phyloP scores from a whole-genome alignment of 2,888 invertebrate species.

The Drosophila mulleri region DNA sequence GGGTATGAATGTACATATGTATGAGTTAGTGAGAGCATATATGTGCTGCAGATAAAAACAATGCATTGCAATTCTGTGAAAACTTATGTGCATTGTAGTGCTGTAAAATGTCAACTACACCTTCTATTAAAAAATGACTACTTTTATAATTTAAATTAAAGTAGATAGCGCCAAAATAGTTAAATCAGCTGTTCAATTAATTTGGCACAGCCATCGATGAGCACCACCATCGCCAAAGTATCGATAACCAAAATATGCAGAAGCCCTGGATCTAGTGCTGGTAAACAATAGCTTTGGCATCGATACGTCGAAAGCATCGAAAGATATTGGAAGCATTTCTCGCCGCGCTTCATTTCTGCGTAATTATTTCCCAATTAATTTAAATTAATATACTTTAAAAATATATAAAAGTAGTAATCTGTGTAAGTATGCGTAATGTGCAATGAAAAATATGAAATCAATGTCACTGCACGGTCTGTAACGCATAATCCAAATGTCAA shows the following conservation, averaged over 20 bases:
- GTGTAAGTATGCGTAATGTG: slow-evolving; percentile 63
- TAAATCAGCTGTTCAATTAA: slow-evolving; percentile 29
- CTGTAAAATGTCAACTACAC: slow-evolving; percentile 13
- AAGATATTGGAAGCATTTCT: slow-evolving; percentile 55
- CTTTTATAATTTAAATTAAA: neutral
- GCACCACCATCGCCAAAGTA: neutral
- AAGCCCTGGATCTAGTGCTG: slow-evolving; percentile 37
- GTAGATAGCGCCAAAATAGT: slow-evolving; percentile 12
- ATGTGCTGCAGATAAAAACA: slow-evolving; percentile 53
- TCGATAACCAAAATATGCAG: slow-evolving; percentile 25
- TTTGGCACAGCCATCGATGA: slow-evolving; percentile 13
- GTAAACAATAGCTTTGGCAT: slow-evolving; percentile 34
- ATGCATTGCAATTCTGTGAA: slow-evolving; percentile 34
- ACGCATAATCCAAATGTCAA: slow-evolving; percentile 37
- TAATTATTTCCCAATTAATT: slow-evolving; percentile 65
- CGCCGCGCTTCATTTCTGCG: slow-evolving; percentile 69
- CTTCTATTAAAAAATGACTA: no score
- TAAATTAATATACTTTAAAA: slow-evolving; percentile 40
- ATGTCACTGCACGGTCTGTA: slow-evolving; percentile 25
- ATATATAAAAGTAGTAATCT: slow-evolving; percentile 41
- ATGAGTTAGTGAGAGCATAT: slow-evolving; percentile 17
- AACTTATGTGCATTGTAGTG: slow-evolving; percentile 23
- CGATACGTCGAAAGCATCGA: slow-evolving; percentile 52
- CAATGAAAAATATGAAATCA: slow-evolving; percentile 24
- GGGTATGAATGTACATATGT: slow-evolving; percentile 2